Evolutionary conservation across 2,113 vertebrate species (phyloP).

Genomic region (Gracilinanus agilis): DNA sequence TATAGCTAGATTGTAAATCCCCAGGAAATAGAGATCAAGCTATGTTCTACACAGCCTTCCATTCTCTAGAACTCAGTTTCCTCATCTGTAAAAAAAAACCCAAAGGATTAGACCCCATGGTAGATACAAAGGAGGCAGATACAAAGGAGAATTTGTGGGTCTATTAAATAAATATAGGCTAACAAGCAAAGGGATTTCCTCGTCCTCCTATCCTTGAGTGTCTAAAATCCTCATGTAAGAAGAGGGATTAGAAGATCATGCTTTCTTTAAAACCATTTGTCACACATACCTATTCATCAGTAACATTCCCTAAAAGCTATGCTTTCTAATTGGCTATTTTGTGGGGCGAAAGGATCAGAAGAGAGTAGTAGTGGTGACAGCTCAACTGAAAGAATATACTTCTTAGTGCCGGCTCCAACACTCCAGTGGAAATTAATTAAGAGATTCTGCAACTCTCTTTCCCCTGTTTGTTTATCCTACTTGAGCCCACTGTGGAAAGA

Average conservation of each 20-base stretch:
- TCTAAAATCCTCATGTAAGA: background rate
- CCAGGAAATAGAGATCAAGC: background rate
- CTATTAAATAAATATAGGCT: background rate
- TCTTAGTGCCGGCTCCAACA: rapidly evolving
- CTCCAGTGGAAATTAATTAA: conserved; percentile 8
- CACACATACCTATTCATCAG: background rate
- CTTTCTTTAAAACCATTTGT: background rate
- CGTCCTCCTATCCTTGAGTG: rapidly evolving
- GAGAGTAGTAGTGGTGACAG: background rate
- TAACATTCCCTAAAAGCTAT: background rate
- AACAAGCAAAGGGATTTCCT: background rate
- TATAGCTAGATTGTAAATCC: background rate
- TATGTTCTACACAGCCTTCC: background rate
- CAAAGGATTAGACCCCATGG: background rate
- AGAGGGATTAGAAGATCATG: rapidly evolving
- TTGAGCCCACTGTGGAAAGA: conserved; percentile 3
- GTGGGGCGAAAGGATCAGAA: background rate
- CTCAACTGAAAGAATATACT: background rate
- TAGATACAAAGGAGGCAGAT: too few species aligned
- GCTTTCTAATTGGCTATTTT: background rate
- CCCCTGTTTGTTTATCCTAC: background rate
- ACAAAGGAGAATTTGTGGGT: background rate
- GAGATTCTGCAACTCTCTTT: conserved; percentile 31
- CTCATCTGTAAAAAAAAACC: background rate
- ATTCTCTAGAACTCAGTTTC: background rate